Percentiles rank a stretch among this genome's conserved stretches.
These are phyloP conservation scores for Julus scandinavius DNA, from an alignment of 2,888 invertebrate genomes.

Conservation along the genomic window DNA sequence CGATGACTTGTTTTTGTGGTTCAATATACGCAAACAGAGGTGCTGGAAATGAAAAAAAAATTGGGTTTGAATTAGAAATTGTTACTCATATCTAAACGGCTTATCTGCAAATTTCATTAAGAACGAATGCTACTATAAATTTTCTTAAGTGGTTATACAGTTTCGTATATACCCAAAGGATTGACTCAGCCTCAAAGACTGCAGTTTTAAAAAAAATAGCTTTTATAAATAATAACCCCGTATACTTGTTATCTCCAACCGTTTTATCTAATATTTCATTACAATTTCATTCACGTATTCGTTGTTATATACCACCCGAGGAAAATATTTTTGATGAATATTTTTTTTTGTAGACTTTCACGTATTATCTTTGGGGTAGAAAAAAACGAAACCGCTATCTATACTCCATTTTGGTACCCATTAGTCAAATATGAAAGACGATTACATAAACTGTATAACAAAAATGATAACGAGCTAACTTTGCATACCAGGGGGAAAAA, in stretches of 20 bases:
- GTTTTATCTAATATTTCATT: constrained; percentile 40
- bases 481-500: too few relatives aligned
- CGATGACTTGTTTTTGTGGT: constrained; percentile 74
- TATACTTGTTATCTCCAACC: background rate
- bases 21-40: constrained; percentile 80
- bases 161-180: background rate
- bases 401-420: background rate
- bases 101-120: constrained; percentile 37
- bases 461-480: constrained; percentile 6
- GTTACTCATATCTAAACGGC: background rate
- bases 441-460: background rate
- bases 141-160: background rate
- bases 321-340: background rate
- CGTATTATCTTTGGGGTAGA: background rate
- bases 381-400: background rate
- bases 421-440: background rate
- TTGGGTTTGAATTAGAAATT: constrained; percentile 4
- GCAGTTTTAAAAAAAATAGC: background rate
- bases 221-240: constrained; percentile 24
- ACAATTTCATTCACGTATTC: constrained; percentile 32
- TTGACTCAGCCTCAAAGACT: background rate
- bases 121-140: background rate
- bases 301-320: background rate
- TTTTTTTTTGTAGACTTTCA: background rate
- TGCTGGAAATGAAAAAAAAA: constrained; percentile 68